phyloP scores from a whole-genome alignment of 2,113 vertebrate genomes.

The Coreoperca whiteheadi region DNA sequence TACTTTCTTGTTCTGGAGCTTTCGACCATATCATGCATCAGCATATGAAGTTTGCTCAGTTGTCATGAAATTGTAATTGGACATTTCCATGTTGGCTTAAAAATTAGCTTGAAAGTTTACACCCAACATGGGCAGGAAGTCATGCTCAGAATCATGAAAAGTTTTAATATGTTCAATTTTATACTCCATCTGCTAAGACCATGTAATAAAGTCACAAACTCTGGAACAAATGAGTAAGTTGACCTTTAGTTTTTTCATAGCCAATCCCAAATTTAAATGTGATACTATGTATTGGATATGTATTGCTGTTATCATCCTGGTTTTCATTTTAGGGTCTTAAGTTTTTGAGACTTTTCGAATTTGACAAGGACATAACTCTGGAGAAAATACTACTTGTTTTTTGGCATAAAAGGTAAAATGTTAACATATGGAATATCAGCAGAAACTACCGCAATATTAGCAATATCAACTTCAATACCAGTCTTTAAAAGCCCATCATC shows the following conservation, averaged over 20 bases:
- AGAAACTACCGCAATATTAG: neutral
- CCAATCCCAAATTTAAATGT: neutral
- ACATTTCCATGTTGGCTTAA: neutral
- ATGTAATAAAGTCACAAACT: neutral
- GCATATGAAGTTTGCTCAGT: neutral
- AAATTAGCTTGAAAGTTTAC: neutral
- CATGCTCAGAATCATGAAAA: too few relatives aligned
- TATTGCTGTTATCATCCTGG: neutral
- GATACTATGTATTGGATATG: neutral
- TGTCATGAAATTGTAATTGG: neutral
- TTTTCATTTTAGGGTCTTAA: neutral
- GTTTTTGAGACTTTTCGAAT: neutral
- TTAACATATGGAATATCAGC: neutral
- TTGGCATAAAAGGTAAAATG: neutral
- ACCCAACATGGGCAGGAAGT: neutral
- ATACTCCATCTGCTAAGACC: too few relatives aligned
- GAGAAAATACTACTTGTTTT: neutral
- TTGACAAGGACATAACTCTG: neutral
- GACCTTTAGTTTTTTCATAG: neutral
- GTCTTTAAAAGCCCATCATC: neutral
- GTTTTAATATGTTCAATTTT: too few relatives aligned
- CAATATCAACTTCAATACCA: neutral
- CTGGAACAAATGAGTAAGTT: neutral
- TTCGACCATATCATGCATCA: neutral
- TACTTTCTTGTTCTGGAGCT: neutral